A percentile compares a stretch with the other conserved stretches of the same genome.
Conservation (phyloP, 1,140 invertebrate species). For the Pachyrhynchus sulphureomaculatus region DNA sequence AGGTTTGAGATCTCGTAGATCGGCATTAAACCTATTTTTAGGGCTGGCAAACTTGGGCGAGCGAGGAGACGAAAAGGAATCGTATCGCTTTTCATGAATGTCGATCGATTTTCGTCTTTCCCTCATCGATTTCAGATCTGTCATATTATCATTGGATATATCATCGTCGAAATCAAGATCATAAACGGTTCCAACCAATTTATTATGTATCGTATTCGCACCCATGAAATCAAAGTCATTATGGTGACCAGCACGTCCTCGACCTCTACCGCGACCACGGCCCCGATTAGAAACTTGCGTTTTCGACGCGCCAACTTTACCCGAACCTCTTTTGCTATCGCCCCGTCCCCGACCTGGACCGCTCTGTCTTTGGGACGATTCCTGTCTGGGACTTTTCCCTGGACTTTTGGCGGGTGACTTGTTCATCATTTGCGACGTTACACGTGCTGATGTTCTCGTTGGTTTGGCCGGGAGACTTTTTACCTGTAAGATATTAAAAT, state of each 20-base stretch:
- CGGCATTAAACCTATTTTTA: slow-evolving; percentile 45
- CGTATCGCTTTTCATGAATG: slow-evolving; percentile 64
- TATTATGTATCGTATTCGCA: slow-evolving; percentile 67
- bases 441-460: slow-evolving; percentile 63
- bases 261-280: slow-evolving; percentile 68
- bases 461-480: slow-evolving; percentile 67
- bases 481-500: slow-evolving; percentile 47
- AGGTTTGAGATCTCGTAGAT: slow-evolving; percentile 49
- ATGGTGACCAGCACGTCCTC: slow-evolving; percentile 48
- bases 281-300: slow-evolving; percentile 62
- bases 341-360: slow-evolving; percentile 36
- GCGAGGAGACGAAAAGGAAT: slow-evolving; percentile 58
- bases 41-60: slow-evolving; percentile 60
- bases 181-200: slow-evolving; percentile 82
- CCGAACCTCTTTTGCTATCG: slow-evolving; percentile 40
- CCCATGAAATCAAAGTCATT: slow-evolving; percentile 50
- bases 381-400: slow-evolving; percentile 68
- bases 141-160: slow-evolving; percentile 71
- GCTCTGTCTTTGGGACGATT: slow-evolving; percentile 29
- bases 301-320: slow-evolving; percentile 56
- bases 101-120: slow-evolving; percentile 79
- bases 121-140: slow-evolving; percentile 76
- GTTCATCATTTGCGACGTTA: slow-evolving; percentile 57
- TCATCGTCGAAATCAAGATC: slow-evolving; percentile 86
- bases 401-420: slow-evolving; percentile 74